Evolutionary conservation across 2,888 invertebrate species (phyloP).

Genomic region (Epinotia nisella): DNA sequence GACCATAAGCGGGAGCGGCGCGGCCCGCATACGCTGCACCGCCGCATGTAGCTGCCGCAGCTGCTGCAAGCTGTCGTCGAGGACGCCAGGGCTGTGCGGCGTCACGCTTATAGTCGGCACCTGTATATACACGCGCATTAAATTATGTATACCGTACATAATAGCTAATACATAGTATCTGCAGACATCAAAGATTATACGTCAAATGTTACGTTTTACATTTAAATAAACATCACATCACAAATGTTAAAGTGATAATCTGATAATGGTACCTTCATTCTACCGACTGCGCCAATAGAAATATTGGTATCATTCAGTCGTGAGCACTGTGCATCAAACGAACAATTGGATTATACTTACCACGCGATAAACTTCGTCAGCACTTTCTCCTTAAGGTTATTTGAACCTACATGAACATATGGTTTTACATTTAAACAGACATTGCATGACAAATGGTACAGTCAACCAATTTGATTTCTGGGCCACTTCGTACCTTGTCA

Average conservation of each 20-base stretch:
- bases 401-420: no score
- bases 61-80: constrained; percentile 90
- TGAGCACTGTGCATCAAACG: background rate
- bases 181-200: no score
- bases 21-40: constrained; percentile 91
- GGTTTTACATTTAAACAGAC: no score
- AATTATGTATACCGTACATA: no score
- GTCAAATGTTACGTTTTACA: background rate
- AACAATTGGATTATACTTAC: background rate
- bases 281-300: constrained; percentile 8
- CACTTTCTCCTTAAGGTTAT: no score
- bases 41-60: constrained; percentile 90
- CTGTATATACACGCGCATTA: constrained; percentile 51
- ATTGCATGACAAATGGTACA: no score
- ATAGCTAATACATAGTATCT: no score
- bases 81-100: constrained; percentile 92
- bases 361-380: no score
- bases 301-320: background rate
- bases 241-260: background rate
- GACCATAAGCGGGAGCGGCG: constrained; percentile 78
- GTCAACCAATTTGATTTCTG: no score
- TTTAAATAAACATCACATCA: background rate
- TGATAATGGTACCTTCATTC: background rate
- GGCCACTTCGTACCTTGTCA: no score
- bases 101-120: constrained; percentile 95